Base-by-base conservation (phyloP, 2,113 vertebrate genomes). In the Amphiprion percula region DNA sequence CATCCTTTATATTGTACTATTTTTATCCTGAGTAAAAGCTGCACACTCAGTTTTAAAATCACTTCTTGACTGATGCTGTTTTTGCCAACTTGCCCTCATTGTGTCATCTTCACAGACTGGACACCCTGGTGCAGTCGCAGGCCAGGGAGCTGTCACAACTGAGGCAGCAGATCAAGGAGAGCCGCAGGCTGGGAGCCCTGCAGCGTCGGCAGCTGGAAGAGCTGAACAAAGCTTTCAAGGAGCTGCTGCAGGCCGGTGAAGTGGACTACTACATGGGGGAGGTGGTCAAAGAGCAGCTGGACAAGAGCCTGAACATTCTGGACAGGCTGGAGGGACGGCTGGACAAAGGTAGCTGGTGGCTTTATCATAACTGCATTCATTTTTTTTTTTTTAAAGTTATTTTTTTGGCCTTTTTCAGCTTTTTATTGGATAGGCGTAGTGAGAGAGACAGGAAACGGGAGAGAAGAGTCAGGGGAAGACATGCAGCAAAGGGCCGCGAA, bases 111-210 rank as follows among this genome's bases (percentile, higher is more conserved):
- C 37, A 12, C 91, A 99, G 98, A 26, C 95, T 96, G 4, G 94
- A 97, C 85, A 96, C 96, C 2, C 93, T 98, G 68, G 95, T 96
- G 75, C 95, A 96, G 86, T 96, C 96, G 0, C 96, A 97, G 88
- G 96, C 96, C 67, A 93, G 88, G 63, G 97, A 98, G 81, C 93
- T 98, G 83, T 97, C 96, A 37, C 94, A 95, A 58, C 95, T 98
- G 16, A 91, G 94, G 80, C 96, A 96, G 76, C 96, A 97, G 90
- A 95, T 98, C 77, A 96, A 95, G 88, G 96, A 96, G 59, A 94
- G 96, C 82, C 93, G 83, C 6, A 67, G 91, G 60, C 89, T 96
- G 68, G 97, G 96, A 62, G 90, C 77, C 23, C 44, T 94, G 71
- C 98, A 94, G 77, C 96, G 95, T 6, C 91, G 90, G 37, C 97